phyloP scores from a whole-genome alignment of 2,888 invertebrate genomes.

The Nomada lathburiana region DNA sequence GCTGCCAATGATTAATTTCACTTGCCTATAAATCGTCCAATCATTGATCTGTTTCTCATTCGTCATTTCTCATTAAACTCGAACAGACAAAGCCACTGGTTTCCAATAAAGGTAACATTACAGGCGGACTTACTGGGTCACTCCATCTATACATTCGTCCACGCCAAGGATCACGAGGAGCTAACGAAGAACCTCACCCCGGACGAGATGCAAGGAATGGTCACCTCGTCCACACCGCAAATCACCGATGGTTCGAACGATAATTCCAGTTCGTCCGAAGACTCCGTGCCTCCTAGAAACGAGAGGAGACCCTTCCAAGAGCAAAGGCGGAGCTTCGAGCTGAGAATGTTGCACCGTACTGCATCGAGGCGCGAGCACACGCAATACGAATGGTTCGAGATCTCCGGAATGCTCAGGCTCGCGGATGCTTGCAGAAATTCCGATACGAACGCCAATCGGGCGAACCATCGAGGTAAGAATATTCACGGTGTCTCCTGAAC shows the following conservation, averaged over 20 bases:
- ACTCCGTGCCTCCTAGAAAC: constrained; percentile 48
- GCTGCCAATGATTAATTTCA: too few relatives aligned
- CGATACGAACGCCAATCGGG: constrained; percentile 58
- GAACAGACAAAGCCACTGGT: too few relatives aligned
- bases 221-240: constrained; percentile 73
- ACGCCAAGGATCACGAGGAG: constrained; percentile 91
- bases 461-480: constrained; percentile 68
- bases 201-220: constrained; percentile 83
- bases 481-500: not conserved
- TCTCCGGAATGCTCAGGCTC: constrained; percentile 84
- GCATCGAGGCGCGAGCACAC: constrained; percentile 84
- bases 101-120: constrained; percentile 59
- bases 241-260: constrained; percentile 80
- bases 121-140: constrained; percentile 94
- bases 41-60: too few relatives aligned
- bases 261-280: constrained; percentile 85
- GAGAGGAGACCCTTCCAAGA: constrained; percentile 69
- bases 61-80: too few relatives aligned
- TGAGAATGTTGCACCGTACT: constrained; percentile 84
- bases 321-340: constrained; percentile 84
- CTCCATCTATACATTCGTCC: constrained; percentile 92
- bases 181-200: constrained; percentile 88
- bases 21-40: too few relatives aligned
- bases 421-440: constrained; percentile 75
- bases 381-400: constrained; percentile 85